Base-by-base conservation (phyloP, 2,113 vertebrate species). In the Tachysurus fulvidraco region DNA sequence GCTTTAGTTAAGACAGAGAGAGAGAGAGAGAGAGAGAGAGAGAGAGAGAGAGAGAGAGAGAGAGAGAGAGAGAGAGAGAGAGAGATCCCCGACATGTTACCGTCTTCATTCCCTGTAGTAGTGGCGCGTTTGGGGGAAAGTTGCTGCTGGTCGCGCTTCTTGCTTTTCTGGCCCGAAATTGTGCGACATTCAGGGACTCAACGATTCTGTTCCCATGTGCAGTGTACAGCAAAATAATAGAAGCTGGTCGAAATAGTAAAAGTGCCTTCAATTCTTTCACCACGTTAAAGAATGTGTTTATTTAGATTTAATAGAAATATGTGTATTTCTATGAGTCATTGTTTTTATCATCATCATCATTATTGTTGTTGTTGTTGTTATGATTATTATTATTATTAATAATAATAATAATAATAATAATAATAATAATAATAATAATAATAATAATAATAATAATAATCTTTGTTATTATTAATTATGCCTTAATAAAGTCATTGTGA, bases 121-220 rank as follows among this genome's bases (percentile, higher is more conserved):
- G 92, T 93, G 93, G 92, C 88, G 93, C 94, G 92, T 94, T 93
- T 94, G 91, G 89, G 36, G 46, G 89, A 85, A 90, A 88, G 88
- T 93, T 91, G 91, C 88, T 89, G 82, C 46, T 60, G 59, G 1
- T 83, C 85, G 93, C 69, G 74, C 4, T 76, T 76, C 44, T n/a
- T 76, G 44, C 44, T 78, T 83, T 88, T 86, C 62, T 83, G 55
- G 36, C 85, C 85, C 86, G 88, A 78, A 79, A 83, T 87, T 73
- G 67, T 67, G 91, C 84, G 5, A 78, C 7, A 79, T 8, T 55
- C 17, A 55, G 14, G 0, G 14, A 79, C 16, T 55, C 17, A 55
- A 14, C 2, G 46, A 6, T 5, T 77, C 25, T 54, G 73, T 52
- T 76, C 46, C 13, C 23, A 7, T n/a, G 25, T 23, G 28, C 6